Base-by-base conservation (phyloP, 2,888 invertebrate genomes). In the Philhelius pedissequus region DNA sequence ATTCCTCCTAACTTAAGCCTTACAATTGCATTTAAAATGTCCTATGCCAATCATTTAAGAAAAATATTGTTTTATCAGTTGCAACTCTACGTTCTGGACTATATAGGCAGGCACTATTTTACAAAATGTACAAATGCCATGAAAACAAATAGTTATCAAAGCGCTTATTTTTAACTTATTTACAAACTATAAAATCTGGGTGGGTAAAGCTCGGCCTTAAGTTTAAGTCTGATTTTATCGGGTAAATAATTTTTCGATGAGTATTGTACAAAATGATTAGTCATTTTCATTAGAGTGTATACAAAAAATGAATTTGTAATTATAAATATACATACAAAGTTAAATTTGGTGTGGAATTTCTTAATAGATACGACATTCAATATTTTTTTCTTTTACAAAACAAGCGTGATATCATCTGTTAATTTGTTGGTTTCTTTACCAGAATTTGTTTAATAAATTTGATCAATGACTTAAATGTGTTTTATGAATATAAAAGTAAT, bases 361-460 rank as follows among this genome's bases (percentile, higher is more conserved):
- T 22, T 50, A 15, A 8, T 15, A 9, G 3, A 48, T 22, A 48
- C 48, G 48, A n/a, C n/a, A 50, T 27, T 25, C 1, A 27, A 50
- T 8, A 15, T 27, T 27, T 50, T 8, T 25, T 6, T 30, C 13
- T 54, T 15, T 32, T 13, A 1, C 9, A 2, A 60, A 60, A 15
- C 22, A 62, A 25, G 15, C 13, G 71, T 82, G 82, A 82, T 71
- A 77, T 82, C 82, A 83, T 73, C 32, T 52, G 22, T 30, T 43
- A 13, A 22, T 66, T 60, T 40, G 30, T 62, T 68, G 15, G 40
- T 71, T 25, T 20, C 40, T 27, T 58, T 22, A 38, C n/a, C 43
- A 54, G 35, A 22, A 8, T 15, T n/a, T 15, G 15, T 60, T 18
- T n/a, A 43, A 32, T 20, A 3, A 27, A 32, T 32, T 18, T 11